phyloP scores from a whole-genome alignment of 2,113 vertebrate species.

The Dryoscopus gambensis region DNA sequence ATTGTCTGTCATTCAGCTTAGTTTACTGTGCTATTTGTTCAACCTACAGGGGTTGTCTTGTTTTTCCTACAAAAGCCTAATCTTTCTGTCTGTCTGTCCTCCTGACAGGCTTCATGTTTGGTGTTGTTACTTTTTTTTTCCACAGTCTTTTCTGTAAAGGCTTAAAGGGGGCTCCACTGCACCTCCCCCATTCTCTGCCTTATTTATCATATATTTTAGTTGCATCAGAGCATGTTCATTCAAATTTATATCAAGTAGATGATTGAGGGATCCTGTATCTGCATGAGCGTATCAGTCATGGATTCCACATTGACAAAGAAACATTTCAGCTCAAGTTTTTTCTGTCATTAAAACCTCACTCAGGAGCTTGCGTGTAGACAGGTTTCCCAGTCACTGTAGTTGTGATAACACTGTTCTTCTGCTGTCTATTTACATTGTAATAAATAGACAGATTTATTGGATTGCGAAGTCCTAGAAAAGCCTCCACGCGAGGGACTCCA shows the following conservation, averaged over 20 bases:
- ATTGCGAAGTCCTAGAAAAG: not conserved
- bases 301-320: not conserved
- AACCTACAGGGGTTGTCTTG: not conserved
- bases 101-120: not conserved
- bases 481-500: not conserved
- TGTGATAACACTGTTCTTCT: not conserved
- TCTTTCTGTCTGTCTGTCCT: not conserved
- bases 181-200: not conserved
- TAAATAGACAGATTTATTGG: too few relatives aligned
- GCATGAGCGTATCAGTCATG: not conserved
- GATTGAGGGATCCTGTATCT: not conserved
- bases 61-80: not conserved
- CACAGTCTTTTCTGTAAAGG: not conserved
- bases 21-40: not conserved
- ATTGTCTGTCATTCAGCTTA: not conserved
- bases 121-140: not conserved
- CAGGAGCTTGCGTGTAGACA: not conserved
- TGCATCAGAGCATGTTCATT: not conserved
- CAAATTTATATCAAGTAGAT: not conserved
- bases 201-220: not conserved
- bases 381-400: not conserved
- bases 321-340: not conserved
- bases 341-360: not conserved
- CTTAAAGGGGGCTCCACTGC: not conserved
- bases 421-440: not conserved